A percentile compares a stretch with the other conserved stretches of the same genome.
These are phyloP conservation scores for western clawed frog (Xenopus tropicalis) DNA, from an alignment of 2,113 vertebrate species.

Conservation along the genomic window UCB_Xtro_10.0 CM004444.2:3190001-3190500, in stretches of 20 bases:
- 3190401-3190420: conserved; percentile 96
- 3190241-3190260: conserved; percentile 92
- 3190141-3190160: conserved; percentile 95
- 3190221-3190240: conserved; percentile 92
- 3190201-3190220: conserved; percentile 98
- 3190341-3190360: conserved; percentile 94
- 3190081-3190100: conserved; percentile 91
- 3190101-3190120: conserved; percentile 93
- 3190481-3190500: conserved; percentile 89
- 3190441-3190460: conserved; percentile 76
- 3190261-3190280: conserved; percentile 94
- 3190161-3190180: conserved; percentile 80
- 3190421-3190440: conserved; percentile 86
- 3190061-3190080: conserved; percentile 90
- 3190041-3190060: conserved; percentile 93
- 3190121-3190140: conserved; percentile 92
- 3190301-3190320: conserved; percentile 88
- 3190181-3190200: conserved; percentile 87
- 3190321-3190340: conserved; percentile 81
- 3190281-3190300: conserved; percentile 91
- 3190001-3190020: conserved; percentile 93
- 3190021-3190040: conserved; percentile 94
- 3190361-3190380: conserved; percentile 87
- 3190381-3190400: conserved; percentile 89
- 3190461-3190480: conserved; percentile 88